Evolutionary conservation across 2,888 invertebrate genomes (phyloP), one percentile per base, ranked within the genome.

Genomic region (Lysandra bellargus): DNA sequence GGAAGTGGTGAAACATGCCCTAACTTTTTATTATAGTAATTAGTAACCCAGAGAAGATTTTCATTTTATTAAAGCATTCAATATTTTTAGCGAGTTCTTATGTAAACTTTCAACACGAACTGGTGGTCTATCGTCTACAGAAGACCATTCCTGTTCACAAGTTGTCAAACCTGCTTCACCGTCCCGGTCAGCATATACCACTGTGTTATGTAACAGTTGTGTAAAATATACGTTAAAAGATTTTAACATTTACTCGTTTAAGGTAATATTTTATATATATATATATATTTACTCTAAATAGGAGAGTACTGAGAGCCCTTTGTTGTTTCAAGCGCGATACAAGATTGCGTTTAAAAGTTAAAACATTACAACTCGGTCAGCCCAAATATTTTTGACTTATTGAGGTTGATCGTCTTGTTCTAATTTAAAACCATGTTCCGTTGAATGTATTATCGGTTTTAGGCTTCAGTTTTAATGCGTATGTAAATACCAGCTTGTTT

Each of bases 291-390:
- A 64, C 23, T 23, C 1, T 64, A 2, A 7, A 64, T 30, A 30
- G 23, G 30, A 12, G 64, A 23, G 30, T 49, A 61, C 14, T 4
- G n/a, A 61, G 61, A n/a, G 61, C 17, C 6, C 61, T 7, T 23
- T 61, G 61, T 61, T 61, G 0, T n/a, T 23, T 23, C 23, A 23
- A 23, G 14, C 30, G 30, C 30, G 64, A 30, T 69, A 30, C 23
- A 30, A 30, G 64, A 69, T 69, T 69, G 33, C 64, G 64, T 69
- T 69, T 30, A 69, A 69, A 69, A 69, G 33, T 69, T 30, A 69
- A 69, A 69, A 69, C 64, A 69, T 69, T 69, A 12, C 14, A 69
- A 69, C 23, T 69, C 64, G 64, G 64, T 69, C 64, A 69, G 12
- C 33, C 12, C 23, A 61, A 61, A 61, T 61, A 61, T 61, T 9